Evolutionary conservation across 1,140 invertebrate genomes (phyloP).

Genomic region (Microplitis demolitor): DNA sequence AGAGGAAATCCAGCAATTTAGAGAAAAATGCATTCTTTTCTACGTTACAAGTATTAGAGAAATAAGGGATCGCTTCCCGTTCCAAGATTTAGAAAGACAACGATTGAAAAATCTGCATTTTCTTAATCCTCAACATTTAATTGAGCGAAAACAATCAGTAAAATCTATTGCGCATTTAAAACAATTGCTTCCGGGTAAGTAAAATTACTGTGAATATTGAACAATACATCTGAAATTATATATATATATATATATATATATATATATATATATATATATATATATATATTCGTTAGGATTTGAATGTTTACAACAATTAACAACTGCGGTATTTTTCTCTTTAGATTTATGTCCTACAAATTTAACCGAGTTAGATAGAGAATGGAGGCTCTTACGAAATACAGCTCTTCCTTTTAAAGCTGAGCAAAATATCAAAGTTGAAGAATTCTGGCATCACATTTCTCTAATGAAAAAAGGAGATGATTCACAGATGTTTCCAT

Average conservation of each 20-base stretch:
- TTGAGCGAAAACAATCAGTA: neutral
- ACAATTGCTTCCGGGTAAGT: neutral
- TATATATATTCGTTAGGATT: no score
- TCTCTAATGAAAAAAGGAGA: constrained; percentile 13
- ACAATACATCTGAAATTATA: no score
- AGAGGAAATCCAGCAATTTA: constrained; percentile 6
- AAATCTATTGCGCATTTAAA: neutral
- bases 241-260: no score
- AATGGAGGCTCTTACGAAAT: constrained; percentile 16
- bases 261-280: no score
- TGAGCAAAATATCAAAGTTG: neutral
- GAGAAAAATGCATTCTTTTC: constrained; percentile 24
- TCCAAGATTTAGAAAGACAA: constrained; percentile 7
- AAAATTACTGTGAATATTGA: neutral
- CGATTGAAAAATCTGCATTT: constrained; percentile 15
- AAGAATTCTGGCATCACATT: constrained; percentile 16
- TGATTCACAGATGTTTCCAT: neutral
- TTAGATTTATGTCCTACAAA: neutral
- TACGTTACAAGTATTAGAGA: constrained; percentile 23
- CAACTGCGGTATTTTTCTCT: neutral
- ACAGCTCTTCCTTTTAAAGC: neutral
- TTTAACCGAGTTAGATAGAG: neutral
- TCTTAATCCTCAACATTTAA: neutral
- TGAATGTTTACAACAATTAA: neutral
- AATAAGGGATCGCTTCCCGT: constrained; percentile 25